A percentile compares a stretch with the other conserved stretches of the same genome.
phyloP scores from a whole-genome alignment of 2,797 vertebrate species.

The Naso thynnoides region DNA sequence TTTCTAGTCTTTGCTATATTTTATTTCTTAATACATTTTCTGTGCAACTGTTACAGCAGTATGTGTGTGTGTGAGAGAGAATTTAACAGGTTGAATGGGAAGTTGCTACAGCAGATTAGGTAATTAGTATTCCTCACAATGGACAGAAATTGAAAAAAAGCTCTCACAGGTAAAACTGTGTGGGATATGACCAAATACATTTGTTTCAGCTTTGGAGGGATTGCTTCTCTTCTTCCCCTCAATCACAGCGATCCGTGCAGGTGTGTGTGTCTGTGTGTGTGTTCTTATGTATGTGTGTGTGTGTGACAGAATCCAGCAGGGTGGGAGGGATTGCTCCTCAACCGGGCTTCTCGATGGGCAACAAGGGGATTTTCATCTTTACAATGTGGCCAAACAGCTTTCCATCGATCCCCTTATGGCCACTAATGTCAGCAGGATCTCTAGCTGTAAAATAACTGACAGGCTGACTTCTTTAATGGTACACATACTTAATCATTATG shows the following conservation, averaged over 20 bases:
- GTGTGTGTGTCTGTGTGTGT: slow-evolving; percentile 55
- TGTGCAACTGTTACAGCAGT: slow-evolving; percentile 39
- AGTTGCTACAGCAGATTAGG: slow-evolving; percentile 71
- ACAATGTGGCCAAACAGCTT: slow-evolving; percentile 68
- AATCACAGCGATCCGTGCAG: slow-evolving; percentile 49
- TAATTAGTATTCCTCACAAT: slow-evolving; percentile 43
- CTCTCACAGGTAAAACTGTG: slow-evolving; percentile 20
- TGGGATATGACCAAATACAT: slow-evolving; percentile 28
- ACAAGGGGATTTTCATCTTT: slow-evolving; percentile 68
- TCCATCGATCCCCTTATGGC: slow-evolving; percentile 50
- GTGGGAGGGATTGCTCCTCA: slow-evolving; percentile 69
- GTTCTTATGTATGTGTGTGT: slow-evolving; percentile 53
- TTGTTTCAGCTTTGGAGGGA: slow-evolving; percentile 48
- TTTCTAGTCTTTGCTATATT: slow-evolving; percentile 19
- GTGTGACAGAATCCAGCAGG: slow-evolving; percentile 65
- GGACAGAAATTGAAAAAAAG: slow-evolving; percentile 18
- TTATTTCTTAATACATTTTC: slow-evolving; percentile 26
- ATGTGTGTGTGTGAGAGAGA: slow-evolving; percentile 26
- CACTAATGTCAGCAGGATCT: slow-evolving; percentile 24
- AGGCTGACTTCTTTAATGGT: slow-evolving; percentile 29
- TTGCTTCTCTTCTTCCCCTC: slow-evolving; percentile 38
- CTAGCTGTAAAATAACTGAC: slow-evolving; percentile 46
- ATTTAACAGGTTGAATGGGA: slow-evolving; percentile 80
- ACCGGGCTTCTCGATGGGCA: slow-evolving; percentile 63
- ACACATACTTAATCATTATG: slow-evolving; percentile 49